Base-by-base conservation (phyloP, 2,113 vertebrate species). In the western clawed frog (Xenopus tropicalis) region DNA sequence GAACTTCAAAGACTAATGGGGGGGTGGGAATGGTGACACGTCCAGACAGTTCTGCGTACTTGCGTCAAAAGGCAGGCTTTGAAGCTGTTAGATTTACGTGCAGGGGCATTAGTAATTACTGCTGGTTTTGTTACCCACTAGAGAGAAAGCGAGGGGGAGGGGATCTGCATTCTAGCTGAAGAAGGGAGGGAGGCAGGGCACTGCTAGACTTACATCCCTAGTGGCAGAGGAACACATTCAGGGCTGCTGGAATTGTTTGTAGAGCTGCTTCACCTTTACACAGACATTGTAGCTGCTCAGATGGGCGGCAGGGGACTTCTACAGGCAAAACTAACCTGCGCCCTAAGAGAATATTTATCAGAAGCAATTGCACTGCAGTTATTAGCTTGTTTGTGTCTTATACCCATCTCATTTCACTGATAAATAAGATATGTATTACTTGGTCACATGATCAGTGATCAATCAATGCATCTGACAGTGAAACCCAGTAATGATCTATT, bases 131-230 rank as follows among this genome's bases (percentile, higher is more conserved):
- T 83, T 86, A 76, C 69, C 70, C 78, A 66, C 62, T 82, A 59
- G 78, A 75, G 75, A 76, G 78, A 69, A 83, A 77, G 79, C 68
- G 77, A 83, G 78, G 68, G 78, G 66, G 72, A 66, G 82, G 80
- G 86, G 85, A 86, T 89, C 92, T 86, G 91, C 90, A 88, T 87
- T 87, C 79, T 83, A 81, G 77, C 86, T 85, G 72, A 77, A 64
- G 78, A 44, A 13, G 58, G 58, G 52, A 58, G 42, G 42, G 16
- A 17, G 19, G 46, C 70, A 57, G 64, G 62, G 43, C 37, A 13
- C 62, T 65, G 19, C 17, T n/a, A 54, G 29, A 48, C 42, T 59
- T 29, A 25, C 43, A 48, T 46, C 66, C 51, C 24, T 6, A 54
- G 58, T 22, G 72, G 44, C 52, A 54, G 24, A 16, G 51, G 13